Evolutionary conservation across 2,113 vertebrate genomes (phyloP), one percentile per base, ranked within the genome.

Genomic region (Ameiurus melas): DNA sequence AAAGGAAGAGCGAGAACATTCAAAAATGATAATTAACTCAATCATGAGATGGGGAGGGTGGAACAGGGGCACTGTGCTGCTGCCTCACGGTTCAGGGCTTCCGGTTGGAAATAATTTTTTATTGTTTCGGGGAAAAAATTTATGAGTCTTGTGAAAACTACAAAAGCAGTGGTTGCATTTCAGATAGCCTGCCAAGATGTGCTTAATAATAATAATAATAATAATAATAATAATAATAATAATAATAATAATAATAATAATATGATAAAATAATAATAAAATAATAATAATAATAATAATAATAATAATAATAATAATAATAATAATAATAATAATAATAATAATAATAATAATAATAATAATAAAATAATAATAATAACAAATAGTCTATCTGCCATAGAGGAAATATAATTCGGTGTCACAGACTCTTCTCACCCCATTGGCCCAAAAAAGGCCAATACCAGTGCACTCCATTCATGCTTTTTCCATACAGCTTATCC

Each of bases 11-110:
- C 36, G 55, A 62, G 68, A 84, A 80, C 47, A 19, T 55, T 80
- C 25, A 17, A 47, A 43, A 83, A 43, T n/a, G 12, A 83, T 64
- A 47, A 66, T 83, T 66, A 64, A n/a, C 36, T 83, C 57, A 83
- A 83, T 64, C 82, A 64, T 64, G 58, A 83, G 36, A 25, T 6
- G 1, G 0, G 25, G 39, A 16, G 57, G 22, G 20, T 14, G 13
- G 13, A 25, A 80, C 22, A 1, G 16, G 36, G 77, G 47, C 1
- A 51, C 2, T 17, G 77, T n/a, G 75, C 6, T 16, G 14, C 13
- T 53, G 25, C 43, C 22, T 27, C 75, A 27, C 0, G 47, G 27
- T 3, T 17, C 14, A 55, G 14, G 77, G 13, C 2, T 16, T 1
- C 27, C 14, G 75, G 75, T n/a, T 78, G 6, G 5, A 53, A 55